Base-by-base conservation (phyloP, 2,888 invertebrate species). In the Stenurella melanura region DNA sequence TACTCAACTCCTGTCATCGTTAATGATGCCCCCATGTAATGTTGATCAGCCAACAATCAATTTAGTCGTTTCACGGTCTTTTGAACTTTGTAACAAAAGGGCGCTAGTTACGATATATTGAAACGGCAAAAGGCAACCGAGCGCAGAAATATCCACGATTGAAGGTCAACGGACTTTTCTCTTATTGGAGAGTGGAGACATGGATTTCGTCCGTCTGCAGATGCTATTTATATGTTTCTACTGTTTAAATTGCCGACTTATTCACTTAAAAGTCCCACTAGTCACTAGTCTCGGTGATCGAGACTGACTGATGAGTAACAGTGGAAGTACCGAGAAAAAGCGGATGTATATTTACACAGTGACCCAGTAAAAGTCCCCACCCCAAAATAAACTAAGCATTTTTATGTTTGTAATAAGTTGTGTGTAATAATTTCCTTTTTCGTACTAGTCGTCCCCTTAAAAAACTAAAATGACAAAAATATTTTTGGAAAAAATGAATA, bases 71-170 rank as follows among this genome's bases (percentile, higher is more conserved):
- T 60, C 30, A 60, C 42, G 64, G 64, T 42, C 42, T 64, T 64
- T 64, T 42, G 64, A 42, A 64, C 42, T 64, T 64, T 64, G 61
- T 34, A 63, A 63, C 61, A 63, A 63, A 63, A 63, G 61, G 61
- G 61, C 61, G 34, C 61, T 34, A 63, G 61, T 17, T 63, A 30
- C 61, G 34, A 34, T 34, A 34, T 34, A 17, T 21, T 42, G 64
- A 50, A 64, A 64, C 42, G 42, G 42, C 21, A 42, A 42, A 19
- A 30, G 6, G 63, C 38, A 34, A 10, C 17, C 18, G 34, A 30
- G 42, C 21, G 64, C 64, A 64, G 19, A 64, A 42, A 42, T 64
- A 60, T 60, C 60, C 60, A 30, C 21, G 26, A 64, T 18, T 50
- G 61, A 64, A 30, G 64, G 64, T 64, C 64, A 42, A 64, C 64